Conservation (phyloP, 1,140 invertebrate genomes). For the Hylaeus anthracinus region DNA sequence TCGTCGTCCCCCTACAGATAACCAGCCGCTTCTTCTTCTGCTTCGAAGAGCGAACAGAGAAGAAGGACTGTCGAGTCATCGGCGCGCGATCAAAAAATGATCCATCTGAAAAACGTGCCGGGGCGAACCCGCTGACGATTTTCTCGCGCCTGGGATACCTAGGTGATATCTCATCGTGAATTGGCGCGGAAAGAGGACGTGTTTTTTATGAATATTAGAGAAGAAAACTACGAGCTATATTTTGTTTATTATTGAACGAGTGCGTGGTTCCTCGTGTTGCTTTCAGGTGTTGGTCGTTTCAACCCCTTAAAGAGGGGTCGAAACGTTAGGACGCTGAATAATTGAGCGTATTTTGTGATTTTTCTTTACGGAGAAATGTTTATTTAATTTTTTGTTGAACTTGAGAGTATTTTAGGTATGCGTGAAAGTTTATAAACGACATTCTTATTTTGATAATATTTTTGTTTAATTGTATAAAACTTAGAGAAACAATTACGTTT, state of each 20-base stretch:
- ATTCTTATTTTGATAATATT: too few species aligned
- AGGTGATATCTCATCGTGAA: conserved; percentile 24
- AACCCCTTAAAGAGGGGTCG: too few species aligned
- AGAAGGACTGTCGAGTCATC: conserved; percentile 69
- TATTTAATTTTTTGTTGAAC: too few species aligned
- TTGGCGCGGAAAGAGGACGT: conserved; percentile 3
- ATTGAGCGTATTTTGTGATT: too few species aligned
- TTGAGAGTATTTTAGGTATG: too few species aligned
- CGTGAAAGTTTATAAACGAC: too few species aligned
- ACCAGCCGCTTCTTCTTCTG: not conserved
- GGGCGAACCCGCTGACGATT: conserved; percentile 26
- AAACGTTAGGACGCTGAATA: too few species aligned
- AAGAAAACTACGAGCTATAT: not conserved
- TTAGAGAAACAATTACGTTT: too few species aligned
- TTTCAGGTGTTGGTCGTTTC: too few species aligned
- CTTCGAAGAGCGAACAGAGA: conserved; percentile 32
- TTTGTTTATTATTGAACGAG: too few species aligned
- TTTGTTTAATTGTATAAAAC: too few species aligned
- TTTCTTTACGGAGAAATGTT: too few species aligned
- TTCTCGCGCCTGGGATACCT: conserved; percentile 24
- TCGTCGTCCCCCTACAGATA: conserved; percentile 36
- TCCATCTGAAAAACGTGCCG: conserved; percentile 45
- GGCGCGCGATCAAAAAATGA: conserved; percentile 72
- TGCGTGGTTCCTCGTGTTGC: not conserved
- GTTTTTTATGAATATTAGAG: conserved; percentile 1